Base-by-base conservation (phyloP, 2,888 invertebrate species). In the Rhodophaea formosa region DNA sequence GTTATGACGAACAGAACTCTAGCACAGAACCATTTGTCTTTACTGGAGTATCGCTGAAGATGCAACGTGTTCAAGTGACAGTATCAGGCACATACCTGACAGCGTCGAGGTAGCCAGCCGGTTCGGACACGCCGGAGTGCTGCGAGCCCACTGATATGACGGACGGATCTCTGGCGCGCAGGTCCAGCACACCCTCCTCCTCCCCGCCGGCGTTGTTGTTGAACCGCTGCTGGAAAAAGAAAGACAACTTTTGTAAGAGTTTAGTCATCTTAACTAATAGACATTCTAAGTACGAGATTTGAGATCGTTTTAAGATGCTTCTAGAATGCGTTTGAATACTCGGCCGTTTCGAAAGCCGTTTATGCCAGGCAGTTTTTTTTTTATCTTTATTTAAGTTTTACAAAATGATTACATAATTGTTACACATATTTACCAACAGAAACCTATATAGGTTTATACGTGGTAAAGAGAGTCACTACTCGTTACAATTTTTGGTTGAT, bases 1-100 rank as follows among this genome's bases (percentile, higher is more conserved):
- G 90, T n/a, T 67, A 92, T 89, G 65, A n/a, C n/a, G n/a, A n/a
- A 53, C 93, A 92, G 58, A 94, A 83, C 77, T 93, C 93, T 66
- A 94, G 71, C 53, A 93, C 93, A 0, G 82, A 88, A 59, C 82
- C 88, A 60, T 86, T 86, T 6, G 0, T 5, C 43, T n/a, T 43
- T n/a, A 5, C 6, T 3, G 8, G 14, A 3, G 15, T 15, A 3
- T 3, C 2, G 14, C 29, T n/a, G 49, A 30, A n/a, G 30, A 7
- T 45, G 30, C 1, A 7, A 32, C 49, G n/a, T n/a, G n/a, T n/a
- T n/a, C n/a, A n/a, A n/a, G n/a, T n/a, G n/a, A n/a, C n/a, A n/a
- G n/a, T n/a, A n/a, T n/a, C n/a, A n/a, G n/a, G n/a, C n/a, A 52
- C 42, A 59, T 30, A 88, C 88, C 89, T 81, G 68, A 89, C 90